Evolutionary conservation across 2,888 invertebrate species (phyloP), one percentile per base, ranked within the genome.

Genomic region (Drosophila tripunctata): DNA sequence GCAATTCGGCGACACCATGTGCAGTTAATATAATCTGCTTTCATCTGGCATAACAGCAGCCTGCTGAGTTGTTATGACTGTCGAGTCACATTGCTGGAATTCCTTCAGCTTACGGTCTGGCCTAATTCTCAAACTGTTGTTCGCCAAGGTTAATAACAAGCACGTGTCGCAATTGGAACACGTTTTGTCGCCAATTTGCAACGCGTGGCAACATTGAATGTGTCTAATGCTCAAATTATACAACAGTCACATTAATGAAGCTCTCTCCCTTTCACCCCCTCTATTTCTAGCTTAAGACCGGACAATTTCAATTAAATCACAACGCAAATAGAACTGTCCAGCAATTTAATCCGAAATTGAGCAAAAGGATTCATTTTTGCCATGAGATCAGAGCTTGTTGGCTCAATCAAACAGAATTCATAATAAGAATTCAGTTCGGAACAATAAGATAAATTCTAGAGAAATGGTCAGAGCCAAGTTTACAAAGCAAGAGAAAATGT

Each of bases 91-190:
- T 43, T 43, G 27, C 24, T 27, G 5, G 43, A 27, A 43, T 27
- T 43, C 15, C 17, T 27, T 8, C 27, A 10, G 27, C 24, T 14
- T 40, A n/a, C n/a, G n/a, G n/a, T n/a, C 19, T 27, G 41, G 21
- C 21, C 41, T 31, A 21, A 47, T 12, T 19, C 19, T 8, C 35
- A 19, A 35, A 35, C 22, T 24, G 27, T 17, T n/a, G 4, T 8
- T 27, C 10, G 21, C 52, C 10, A 31, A 52, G 35, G 38, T 61
- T 48, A 63, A 80, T 79, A 81, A 78, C 43, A 61, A 51, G 56
- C 75, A 84, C 68, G 81, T 80, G 81, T 43, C 74, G 12, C 54
- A 17, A 14, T 21, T 3, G 35, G 7, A 33, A 33, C 43, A 43
- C 27, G 38, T 48, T 31, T 64, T 31, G 41, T 4, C 43, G n/a